A percentile compares a stretch with the other conserved stretches of the same genome.
These are phyloP conservation scores for Nothocercus julius DNA, from an alignment of 2,113 vertebrate genomes.

Conservation along the genomic window DNA sequence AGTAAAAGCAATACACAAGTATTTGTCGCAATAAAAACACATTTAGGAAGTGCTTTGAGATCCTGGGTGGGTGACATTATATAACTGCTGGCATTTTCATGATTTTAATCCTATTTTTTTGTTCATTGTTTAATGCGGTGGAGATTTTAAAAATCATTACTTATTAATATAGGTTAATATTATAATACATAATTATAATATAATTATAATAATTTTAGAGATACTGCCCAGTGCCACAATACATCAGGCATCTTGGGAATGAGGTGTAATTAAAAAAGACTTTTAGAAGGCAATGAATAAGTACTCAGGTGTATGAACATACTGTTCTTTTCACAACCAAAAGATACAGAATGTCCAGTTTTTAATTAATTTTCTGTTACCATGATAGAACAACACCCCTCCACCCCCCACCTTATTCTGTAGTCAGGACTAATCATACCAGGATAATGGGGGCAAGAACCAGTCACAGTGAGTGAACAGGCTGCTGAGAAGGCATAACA, in stretches of 20 bases:
- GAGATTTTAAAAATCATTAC: not conserved
- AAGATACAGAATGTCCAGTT: not conserved
- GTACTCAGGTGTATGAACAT: not conserved
- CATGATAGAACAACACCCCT: not conserved
- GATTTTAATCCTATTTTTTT: not conserved
- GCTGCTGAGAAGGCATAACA: not conserved
- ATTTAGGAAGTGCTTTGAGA: not conserved
- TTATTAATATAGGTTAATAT: not conserved
- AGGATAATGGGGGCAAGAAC: not conserved
- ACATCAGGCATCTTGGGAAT: not conserved
- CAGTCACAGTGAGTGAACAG: not conserved
- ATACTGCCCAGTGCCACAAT: not conserved
- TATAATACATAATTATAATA: too few relatives aligned
- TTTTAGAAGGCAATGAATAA: not conserved
- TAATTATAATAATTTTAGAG: not conserved
- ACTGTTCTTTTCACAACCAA: not conserved
- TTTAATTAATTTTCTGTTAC: not conserved
- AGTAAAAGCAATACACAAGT: not conserved
- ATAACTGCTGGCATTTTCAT: not conserved
- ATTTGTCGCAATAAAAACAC: not conserved
- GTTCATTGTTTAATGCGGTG: not conserved
- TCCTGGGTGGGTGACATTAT: not conserved
- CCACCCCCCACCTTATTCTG: not conserved
- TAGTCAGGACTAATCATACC: not conserved
- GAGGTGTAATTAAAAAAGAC: not conserved